phyloP scores from a whole-genome alignment of 2,113 vertebrate genomes.

The Cynoglossus semilaevis region DNA sequence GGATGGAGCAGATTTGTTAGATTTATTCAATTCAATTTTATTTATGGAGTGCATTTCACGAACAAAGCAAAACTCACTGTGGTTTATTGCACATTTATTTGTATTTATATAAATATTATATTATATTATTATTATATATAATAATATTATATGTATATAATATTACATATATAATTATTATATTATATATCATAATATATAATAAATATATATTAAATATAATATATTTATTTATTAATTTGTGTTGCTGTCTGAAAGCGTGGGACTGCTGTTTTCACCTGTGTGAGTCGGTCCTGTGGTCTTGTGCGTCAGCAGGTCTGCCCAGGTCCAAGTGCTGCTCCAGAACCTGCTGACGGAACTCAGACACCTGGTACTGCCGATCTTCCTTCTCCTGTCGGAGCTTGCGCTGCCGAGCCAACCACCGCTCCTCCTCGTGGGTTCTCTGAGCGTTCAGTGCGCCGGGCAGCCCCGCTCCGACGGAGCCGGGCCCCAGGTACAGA shows the following conservation, averaged over 20 bases:
- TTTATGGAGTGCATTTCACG: no score
- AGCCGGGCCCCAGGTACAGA: constrained; percentile 82
- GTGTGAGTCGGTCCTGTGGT: constrained; percentile 83
- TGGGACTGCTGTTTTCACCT: constrained; percentile 75
- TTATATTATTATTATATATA: no score
- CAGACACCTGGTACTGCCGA: constrained; percentile 94
- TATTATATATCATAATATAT: no score
- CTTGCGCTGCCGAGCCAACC: constrained; percentile 91
- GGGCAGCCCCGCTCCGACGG: constrained; percentile 69
- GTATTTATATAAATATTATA: no score
- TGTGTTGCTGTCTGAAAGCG: no score
- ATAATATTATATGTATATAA: no score
- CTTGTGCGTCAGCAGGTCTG: constrained; percentile 76
- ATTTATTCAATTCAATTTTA: constrained; percentile 5
- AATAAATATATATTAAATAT: no score
- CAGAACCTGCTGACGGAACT: constrained; percentile 95
- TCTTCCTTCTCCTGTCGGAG: constrained; percentile 97
- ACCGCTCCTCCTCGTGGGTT: constrained; percentile 95
- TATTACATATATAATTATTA: no score
- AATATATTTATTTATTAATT: no score
- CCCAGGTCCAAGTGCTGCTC: constrained; percentile 95
- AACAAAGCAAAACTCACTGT: no score
- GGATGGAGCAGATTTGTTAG: constrained; percentile 23
- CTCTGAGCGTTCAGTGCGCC: constrained; percentile 87
- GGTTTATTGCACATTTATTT: no score